Evolutionary conservation across 2,797 vertebrate genomes (phyloP).

Genomic region (Anolis apletophallus): DNA sequence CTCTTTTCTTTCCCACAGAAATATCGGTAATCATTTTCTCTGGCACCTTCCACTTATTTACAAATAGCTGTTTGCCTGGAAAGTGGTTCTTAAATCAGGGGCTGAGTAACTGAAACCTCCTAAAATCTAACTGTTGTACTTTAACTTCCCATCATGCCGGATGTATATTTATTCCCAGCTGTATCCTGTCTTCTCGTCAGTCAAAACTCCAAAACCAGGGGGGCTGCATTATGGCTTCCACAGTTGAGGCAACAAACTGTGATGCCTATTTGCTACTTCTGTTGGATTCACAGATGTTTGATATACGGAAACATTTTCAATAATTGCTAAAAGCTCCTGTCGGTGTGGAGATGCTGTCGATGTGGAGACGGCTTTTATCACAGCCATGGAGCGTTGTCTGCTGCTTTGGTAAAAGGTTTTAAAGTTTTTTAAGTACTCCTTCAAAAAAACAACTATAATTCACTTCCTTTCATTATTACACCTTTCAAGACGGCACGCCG

Average conservation of each 20-base stretch:
- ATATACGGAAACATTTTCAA: slow-evolving; percentile 46
- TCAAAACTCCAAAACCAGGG: slow-evolving; percentile 31
- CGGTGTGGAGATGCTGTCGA: slow-evolving; percentile 41
- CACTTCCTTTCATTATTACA: slow-evolving; percentile 49
- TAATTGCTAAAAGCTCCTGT: slow-evolving; percentile 41
- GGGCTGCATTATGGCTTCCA: not conserved
- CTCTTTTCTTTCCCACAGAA: not conserved
- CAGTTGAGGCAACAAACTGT: not conserved
- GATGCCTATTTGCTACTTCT: not conserved
- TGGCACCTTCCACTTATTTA: slow-evolving; percentile 21
- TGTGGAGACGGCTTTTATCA: slow-evolving; percentile 29
- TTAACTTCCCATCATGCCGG: fast-evolving
- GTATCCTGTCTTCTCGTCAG: slow-evolving; percentile 16
- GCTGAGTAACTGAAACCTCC: slow-evolving; percentile 38
- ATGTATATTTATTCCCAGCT: not conserved
- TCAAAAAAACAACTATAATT: slow-evolving; percentile 47
- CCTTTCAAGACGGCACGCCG: slow-evolving; percentile 11
- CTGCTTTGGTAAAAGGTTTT: slow-evolving; percentile 53
- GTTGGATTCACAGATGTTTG: slow-evolving; percentile 38
- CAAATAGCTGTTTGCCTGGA: slow-evolving; percentile 28
- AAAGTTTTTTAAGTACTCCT: slow-evolving; percentile 54
- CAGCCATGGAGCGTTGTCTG: not conserved
- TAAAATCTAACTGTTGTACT: slow-evolving; percentile 26
- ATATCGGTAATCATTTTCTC: not conserved
- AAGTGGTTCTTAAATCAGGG: slow-evolving; percentile 31